Evolutionary conservation across 1,140 invertebrate genomes (phyloP).

Genomic region (Drosophila kurseongensis): DNA sequence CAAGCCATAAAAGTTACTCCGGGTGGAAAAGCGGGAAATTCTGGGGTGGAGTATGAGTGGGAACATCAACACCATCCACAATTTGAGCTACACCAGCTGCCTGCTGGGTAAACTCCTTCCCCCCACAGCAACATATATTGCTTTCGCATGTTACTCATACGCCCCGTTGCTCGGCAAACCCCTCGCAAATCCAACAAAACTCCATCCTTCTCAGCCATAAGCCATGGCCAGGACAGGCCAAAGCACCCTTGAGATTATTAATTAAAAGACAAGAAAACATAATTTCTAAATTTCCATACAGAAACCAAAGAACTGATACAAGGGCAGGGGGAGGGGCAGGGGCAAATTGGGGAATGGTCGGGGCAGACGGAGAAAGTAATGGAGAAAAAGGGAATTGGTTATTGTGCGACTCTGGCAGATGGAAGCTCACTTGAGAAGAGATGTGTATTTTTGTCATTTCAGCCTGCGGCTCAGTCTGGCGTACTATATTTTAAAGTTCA

Average conservation of each 20-base stretch:
- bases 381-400: conserved; percentile 16
- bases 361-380: neutral
- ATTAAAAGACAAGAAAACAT: conserved; percentile 83
- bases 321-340: neutral
- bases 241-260: conserved; percentile 76
- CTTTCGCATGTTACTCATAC: conserved; percentile 64
- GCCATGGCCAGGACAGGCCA: conserved; percentile 13
- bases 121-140: conserved; percentile 49
- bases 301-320: conserved; percentile 14
- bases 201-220: conserved; percentile 32
- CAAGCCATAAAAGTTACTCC: conserved; percentile 57
- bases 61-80: conserved; percentile 4
- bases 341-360: neutral
- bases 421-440: conserved; percentile 2
- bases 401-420: conserved; percentile 11
- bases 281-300: conserved; percentile 75
- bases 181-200: conserved; percentile 14
- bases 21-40: conserved; percentile 2
- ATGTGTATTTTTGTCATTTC: conserved; percentile 9
- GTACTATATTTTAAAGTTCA: neutral
- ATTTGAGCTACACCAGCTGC: conserved; percentile 34
- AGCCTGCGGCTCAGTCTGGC: neutral
- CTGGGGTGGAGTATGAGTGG: neutral
- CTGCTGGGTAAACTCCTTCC: conserved; percentile 24
- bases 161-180: conserved; percentile 22